These are phyloP conservation scores for Sebastolobus alascanus DNA, from an alignment of 2,797 vertebrate species.

Conservation along the genomic window DNA sequence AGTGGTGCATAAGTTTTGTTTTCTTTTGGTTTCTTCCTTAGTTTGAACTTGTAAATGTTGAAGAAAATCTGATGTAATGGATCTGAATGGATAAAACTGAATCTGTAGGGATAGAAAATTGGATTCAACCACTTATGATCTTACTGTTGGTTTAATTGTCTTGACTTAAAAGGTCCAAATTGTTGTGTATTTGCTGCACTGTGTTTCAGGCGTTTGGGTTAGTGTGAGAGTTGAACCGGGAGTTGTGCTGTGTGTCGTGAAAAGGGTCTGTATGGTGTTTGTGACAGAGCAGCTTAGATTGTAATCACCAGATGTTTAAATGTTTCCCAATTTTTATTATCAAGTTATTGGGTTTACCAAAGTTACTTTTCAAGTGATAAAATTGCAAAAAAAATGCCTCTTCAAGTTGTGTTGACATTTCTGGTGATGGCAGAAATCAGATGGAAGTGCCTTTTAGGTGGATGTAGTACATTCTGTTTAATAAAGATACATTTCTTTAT, in stretches of 20 bases:
- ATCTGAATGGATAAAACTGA: background rate
- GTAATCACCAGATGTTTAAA: background rate
- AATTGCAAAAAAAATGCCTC: background rate
- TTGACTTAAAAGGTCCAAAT: background rate
- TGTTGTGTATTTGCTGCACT: background rate
- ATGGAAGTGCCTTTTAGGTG: constrained; percentile 59
- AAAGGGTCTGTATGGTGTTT: background rate
- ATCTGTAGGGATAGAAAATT: background rate
- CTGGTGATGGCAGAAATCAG: constrained; percentile 8
- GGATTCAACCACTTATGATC: background rate
- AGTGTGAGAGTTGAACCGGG: background rate
- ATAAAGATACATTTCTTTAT: constrained; percentile 57
- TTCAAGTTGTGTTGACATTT: constrained; percentile 1
- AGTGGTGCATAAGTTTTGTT: background rate
- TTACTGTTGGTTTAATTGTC: background rate
- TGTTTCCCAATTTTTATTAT: background rate
- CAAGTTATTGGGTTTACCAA: background rate
- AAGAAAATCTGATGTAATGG: background rate
- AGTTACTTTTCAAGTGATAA: background rate
- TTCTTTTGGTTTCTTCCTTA: background rate
- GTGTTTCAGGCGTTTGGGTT: background rate
- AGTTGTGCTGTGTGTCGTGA: background rate
- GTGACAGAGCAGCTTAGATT: background rate
- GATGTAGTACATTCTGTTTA: constrained; percentile 32
- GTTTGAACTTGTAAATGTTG: constrained; percentile 8